These are phyloP conservation scores for Pinna nobilis DNA, from an alignment of 1,140 invertebrate genomes.

Conservation along the genomic window DNA sequence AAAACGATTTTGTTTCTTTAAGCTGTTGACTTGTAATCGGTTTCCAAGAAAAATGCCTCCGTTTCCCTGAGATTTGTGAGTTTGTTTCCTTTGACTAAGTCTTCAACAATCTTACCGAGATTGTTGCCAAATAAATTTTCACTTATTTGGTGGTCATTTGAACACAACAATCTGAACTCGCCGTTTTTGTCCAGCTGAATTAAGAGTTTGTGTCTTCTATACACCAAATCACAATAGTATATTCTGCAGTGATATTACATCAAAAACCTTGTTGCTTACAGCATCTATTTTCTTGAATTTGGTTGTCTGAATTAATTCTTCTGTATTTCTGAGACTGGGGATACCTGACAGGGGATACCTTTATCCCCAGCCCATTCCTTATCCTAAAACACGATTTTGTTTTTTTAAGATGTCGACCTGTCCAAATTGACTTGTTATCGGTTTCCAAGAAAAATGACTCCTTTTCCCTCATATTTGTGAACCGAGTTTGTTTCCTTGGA, in stretches of 20 bases:
- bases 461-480: neutral
- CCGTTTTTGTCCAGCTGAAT: neutral
- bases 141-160: neutral
- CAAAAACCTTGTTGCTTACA: too few species aligned
- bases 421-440: too few species aligned
- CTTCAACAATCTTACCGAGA: neutral
- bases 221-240: neutral
- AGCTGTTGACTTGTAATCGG: neutral
- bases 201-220: neutral
- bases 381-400: neutral
- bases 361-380: neutral
- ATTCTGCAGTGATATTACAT: too few species aligned
- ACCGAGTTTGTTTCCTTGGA: neutral
- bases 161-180: neutral
- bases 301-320: too few species aligned
- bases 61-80: neutral
- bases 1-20: neutral
- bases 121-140: neutral
- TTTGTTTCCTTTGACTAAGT: neutral
- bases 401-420: too few species aligned
- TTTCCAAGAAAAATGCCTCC: neutral
- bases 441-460: neutral
- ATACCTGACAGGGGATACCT: too few species aligned
- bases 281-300: too few species aligned
- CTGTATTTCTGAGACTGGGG: neutral